Percentiles rank a stretch among this genome's conserved stretches.
phyloP scores from a whole-genome alignment of 2,113 vertebrate genomes.

The Antechinus stuartii region DNA sequence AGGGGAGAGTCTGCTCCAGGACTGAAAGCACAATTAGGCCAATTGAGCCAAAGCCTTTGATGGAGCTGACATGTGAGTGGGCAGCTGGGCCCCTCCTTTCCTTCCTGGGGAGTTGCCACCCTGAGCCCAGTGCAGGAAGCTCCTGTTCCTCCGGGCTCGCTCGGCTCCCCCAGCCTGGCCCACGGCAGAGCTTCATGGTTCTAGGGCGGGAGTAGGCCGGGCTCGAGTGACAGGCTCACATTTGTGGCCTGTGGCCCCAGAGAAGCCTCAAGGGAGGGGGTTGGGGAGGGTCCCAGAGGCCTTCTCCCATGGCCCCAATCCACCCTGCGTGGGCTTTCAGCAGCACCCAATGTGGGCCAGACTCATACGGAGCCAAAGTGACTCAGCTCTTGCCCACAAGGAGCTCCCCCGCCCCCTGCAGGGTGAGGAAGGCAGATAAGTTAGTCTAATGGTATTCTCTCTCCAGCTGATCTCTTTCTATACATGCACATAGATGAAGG shows the following conservation, averaged over 20 bases:
- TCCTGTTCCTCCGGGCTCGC: neutral
- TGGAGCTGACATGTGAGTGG: constrained; percentile 38
- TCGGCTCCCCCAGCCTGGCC: neutral
- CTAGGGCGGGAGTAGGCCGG: neutral
- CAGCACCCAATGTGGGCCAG: neutral
- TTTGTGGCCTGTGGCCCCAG: neutral
- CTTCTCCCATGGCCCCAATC: neutral
- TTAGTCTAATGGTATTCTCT: neutral
- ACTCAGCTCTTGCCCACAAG: neutral
- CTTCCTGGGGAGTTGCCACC: neutral
- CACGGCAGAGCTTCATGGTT: neutral
- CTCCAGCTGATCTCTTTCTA: neutral
- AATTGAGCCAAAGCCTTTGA: constrained; percentile 19
- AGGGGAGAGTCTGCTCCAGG: neutral
- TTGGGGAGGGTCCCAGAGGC: too few species aligned
- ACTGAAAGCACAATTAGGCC: neutral
- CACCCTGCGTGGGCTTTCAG: neutral
- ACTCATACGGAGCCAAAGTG: neutral
- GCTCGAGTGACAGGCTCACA: neutral
- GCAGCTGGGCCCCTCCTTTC: constrained; percentile 14
- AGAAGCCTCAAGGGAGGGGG: neutral
- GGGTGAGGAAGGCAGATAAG: neutral
- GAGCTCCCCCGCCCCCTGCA: neutral
- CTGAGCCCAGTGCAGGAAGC: neutral
- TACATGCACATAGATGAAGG: neutral